phyloP scores from a whole-genome alignment of 92 coral and sea anemone genomes.

The Pocillopora meandrina region DNA sequence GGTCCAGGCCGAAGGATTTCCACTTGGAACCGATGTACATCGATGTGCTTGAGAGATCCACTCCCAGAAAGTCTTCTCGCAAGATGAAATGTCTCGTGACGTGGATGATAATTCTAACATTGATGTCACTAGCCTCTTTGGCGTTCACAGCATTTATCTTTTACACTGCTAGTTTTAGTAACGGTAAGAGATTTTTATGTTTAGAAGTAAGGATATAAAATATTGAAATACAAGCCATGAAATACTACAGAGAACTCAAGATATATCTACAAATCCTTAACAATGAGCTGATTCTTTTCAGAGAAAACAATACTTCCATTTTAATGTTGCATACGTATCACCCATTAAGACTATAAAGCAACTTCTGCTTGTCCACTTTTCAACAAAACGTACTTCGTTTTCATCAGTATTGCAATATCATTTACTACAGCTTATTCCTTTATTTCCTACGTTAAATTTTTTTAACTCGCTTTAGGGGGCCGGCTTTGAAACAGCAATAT shows the following conservation, averaged over 20 bases:
- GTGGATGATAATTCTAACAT: slow-evolving; percentile 7
- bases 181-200: neutral
- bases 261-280: neutral
- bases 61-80: slow-evolving; percentile 24
- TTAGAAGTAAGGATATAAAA: neutral
- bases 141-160: slow-evolving; percentile 12
- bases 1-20: neutral
- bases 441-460: too few species aligned
- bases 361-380: neutral
- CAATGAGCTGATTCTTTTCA: neutral
- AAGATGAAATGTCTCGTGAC: slow-evolving; percentile 9
- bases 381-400: too few species aligned
- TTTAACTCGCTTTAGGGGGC: too few species aligned
- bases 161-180: neutral
- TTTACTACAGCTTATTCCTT: too few species aligned
- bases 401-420: too few species aligned
- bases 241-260: neutral
- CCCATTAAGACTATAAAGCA: neutral
- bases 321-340: neutral
- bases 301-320: neutral
- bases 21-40: slow-evolving; percentile 41
- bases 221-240: too few species aligned
- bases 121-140: slow-evolving; percentile 11
- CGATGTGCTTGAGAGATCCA: slow-evolving; percentile 8
- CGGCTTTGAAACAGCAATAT: too few species aligned